These are phyloP conservation scores for Gasterosteus nipponicus DNA, from an alignment of 2,113 vertebrate species.

Conservation along the genomic window DNA sequence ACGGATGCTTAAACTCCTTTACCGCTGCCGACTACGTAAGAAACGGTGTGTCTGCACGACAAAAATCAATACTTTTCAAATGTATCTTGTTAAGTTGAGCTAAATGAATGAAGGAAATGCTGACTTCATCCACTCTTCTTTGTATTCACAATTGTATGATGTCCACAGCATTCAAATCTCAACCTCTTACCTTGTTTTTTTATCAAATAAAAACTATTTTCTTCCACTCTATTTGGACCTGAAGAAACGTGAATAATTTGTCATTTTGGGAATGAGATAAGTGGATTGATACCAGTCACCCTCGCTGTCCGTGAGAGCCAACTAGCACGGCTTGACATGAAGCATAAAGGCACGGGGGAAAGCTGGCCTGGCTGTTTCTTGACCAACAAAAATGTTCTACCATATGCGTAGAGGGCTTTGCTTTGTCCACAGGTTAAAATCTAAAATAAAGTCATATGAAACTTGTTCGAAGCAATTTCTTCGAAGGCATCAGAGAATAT, in stretches of 20 bases:
- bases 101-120: background rate
- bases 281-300: background rate
- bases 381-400: background rate
- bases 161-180: background rate
- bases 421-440: background rate
- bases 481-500: background rate
- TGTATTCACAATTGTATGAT: background rate
- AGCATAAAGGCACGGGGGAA: background rate
- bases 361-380: background rate
- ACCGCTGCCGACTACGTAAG: constrained; percentile 33
- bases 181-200: background rate
- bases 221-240: background rate
- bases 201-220: background rate
- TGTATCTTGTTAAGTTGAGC: background rate
- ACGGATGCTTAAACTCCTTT: constrained; percentile 19
- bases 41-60: constrained; percentile 5
- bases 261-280: background rate
- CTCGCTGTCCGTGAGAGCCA: background rate
- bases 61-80: constrained; percentile 8
- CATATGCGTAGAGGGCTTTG: background rate
- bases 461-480: background rate
- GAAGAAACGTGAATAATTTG: background rate
- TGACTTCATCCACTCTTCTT: background rate
- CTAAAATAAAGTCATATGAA: background rate
- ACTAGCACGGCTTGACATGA: background rate